Percentiles rank a stretch among this genome's conserved stretches.
These are phyloP conservation scores for Prolemur simus DNA, from an alignment of 2,113 vertebrate genomes.

Conservation along the genomic window DNA sequence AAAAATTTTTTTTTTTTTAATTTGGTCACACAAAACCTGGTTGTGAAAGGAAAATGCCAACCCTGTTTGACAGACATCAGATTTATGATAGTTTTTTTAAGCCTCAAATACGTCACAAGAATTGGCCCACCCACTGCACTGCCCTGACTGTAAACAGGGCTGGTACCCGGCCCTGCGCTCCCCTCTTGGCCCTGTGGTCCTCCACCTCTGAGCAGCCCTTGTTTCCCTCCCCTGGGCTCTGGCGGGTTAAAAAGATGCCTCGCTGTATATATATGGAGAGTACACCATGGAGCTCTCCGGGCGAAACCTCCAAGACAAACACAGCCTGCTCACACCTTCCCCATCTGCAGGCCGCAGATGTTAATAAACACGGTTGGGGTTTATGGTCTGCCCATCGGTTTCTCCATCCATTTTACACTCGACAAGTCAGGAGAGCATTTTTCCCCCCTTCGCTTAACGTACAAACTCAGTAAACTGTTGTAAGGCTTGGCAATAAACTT, in stretches of 20 bases:
- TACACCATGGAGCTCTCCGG: constrained; percentile 64
- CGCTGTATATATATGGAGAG: constrained; percentile 37
- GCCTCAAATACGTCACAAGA: constrained; percentile 77
- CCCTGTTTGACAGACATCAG: constrained; percentile 64
- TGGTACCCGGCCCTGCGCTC: background rate
- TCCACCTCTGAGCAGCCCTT: constrained; percentile 65
- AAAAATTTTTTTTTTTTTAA: background rate
- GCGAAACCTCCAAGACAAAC: constrained; percentile 85
- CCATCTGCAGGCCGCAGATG: constrained; percentile 68
- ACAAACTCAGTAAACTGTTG: constrained; percentile 7
- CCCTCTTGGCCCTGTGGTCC: background rate
- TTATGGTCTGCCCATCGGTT: constrained; percentile 11
- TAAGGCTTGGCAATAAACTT: constrained; percentile 27
- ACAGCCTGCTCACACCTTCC: constrained; percentile 61
- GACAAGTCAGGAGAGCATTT: constrained; percentile 32
- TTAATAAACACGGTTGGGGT: constrained; percentile 59
- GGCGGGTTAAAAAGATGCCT: constrained; percentile 74
- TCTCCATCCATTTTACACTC: background rate
- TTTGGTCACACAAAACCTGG: constrained; percentile 58
- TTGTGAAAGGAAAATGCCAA: constrained; percentile 73
- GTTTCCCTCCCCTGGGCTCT: constrained; percentile 9
- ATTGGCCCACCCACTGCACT: constrained; percentile 67
- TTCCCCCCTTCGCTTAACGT: background rate
- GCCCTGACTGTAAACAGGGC: constrained; percentile 68
- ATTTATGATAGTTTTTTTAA: constrained; percentile 74